These are phyloP conservation scores for Lysandra bellargus DNA, from an alignment of 2,888 invertebrate genomes.

Conservation along the genomic window DNA sequence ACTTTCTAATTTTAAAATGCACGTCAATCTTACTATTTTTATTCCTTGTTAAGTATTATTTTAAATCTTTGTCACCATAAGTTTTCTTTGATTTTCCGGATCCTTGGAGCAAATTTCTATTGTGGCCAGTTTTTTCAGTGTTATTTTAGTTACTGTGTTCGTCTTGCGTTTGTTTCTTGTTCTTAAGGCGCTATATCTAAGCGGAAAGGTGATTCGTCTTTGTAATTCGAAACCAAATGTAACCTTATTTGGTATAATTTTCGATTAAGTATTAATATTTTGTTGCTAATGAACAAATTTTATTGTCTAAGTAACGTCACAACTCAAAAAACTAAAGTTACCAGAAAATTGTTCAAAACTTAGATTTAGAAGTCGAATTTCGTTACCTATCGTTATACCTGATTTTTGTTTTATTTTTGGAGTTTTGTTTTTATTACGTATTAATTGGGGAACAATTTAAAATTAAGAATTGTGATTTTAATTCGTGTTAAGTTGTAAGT, in stretches of 20 bases:
- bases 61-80: constrained; percentile 52
- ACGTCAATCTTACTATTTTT: constrained; percentile 62
- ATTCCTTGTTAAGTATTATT: constrained; percentile 65
- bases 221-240: constrained; percentile 41
- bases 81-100: constrained; percentile 54
- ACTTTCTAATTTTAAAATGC: constrained; percentile 50
- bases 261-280: constrained; percentile 22
- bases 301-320: constrained; percentile 40
- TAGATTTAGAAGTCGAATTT: constrained; percentile 57
- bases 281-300: constrained; percentile 19
- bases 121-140: constrained; percentile 77
- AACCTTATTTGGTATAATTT: constrained; percentile 23
- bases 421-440: constrained; percentile 65
- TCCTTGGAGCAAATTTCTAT: constrained; percentile 64
- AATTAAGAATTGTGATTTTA: constrained; percentile 76
- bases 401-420: constrained; percentile 60
- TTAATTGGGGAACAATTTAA: constrained; percentile 77
- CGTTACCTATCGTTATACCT: constrained; percentile 77
- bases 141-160: constrained; percentile 61
- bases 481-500: constrained; percentile 67
- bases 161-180: constrained; percentile 37
- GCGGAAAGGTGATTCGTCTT: constrained; percentile 40
- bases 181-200: constrained; percentile 36
- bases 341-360: constrained; percentile 75
- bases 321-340: constrained; percentile 72